These are phyloP conservation scores for Drosophila ficusphila DNA, from an alignment of 1,140 invertebrate genomes.

Conservation along the genomic window DNA sequence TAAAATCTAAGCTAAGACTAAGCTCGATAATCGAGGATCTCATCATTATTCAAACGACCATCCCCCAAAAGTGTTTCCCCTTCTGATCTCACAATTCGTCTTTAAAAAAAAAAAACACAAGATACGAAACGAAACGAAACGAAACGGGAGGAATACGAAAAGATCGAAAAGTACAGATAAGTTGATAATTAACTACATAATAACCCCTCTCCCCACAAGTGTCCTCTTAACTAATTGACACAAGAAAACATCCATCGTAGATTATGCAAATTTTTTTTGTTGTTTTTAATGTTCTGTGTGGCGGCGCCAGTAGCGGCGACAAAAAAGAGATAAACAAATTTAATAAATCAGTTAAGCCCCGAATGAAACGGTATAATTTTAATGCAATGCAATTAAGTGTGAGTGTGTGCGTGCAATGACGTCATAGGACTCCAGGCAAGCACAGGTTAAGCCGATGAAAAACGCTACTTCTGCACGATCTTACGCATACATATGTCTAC, in stretches of 20 bases:
- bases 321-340: conserved; percentile 16
- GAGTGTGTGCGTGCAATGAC: conserved; percentile 34
- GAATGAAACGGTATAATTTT: conserved; percentile 24
- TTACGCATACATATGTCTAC: conserved; percentile 4
- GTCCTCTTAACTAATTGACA: conserved; percentile 8
- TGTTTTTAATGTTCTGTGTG: conserved; percentile 40
- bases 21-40: neutral
- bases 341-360: conserved; percentile 42
- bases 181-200: conserved; percentile 3
- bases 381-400: conserved; percentile 47
- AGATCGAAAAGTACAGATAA: neutral
- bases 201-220: conserved; percentile 1
- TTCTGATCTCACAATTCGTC: conserved; percentile 8
- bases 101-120: neutral
- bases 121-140: neutral
- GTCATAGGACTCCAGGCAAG: conserved; percentile 22
- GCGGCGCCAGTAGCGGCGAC: conserved; percentile 30
- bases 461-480: conserved; percentile 20
- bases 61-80: conserved; percentile 1
- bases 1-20: neutral
- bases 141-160: neutral
- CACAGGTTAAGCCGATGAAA: conserved; percentile 5
- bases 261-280: conserved; percentile 24
- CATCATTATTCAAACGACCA: neutral
- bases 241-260: neutral